Evolutionary conservation across 2,888 invertebrate species (phyloP), one percentile per base, ranked within the genome.

Genomic region (Caenorhabditis sinica): DNA sequence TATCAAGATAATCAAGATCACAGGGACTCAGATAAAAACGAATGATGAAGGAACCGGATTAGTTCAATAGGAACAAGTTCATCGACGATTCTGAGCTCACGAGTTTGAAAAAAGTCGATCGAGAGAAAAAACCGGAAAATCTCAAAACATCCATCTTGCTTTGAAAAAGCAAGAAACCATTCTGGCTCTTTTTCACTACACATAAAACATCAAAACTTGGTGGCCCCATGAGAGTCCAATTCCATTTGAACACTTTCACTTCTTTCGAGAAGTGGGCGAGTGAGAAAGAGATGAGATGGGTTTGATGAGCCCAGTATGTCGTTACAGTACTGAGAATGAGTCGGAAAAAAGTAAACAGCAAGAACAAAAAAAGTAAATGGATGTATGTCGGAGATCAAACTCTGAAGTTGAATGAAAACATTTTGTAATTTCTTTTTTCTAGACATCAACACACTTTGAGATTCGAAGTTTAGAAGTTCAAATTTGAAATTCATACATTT

Each of bases 171-270:
- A 43, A 80, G 45, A 80, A 80, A 72, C 80, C 72, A 80, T 80
- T 80, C 72, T 40, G 8, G 20, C 28, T 49, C 60, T 60, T 63
- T 40, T 30, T 53, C 17, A 17, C 43, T 28, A 71, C 71, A 72
- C 51, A 69, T 43, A 61, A 66, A 49, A 58, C 65, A 49, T 80
- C 80, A 80, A 80, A 80, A 72, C 36, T 72, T 72, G 80, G 66
- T 66, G 80, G 80, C 72, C 80, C 80, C 80, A 72, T 66, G 80
- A 80, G 80, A 72, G 36, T 80, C 58, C 58, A 20, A 72, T 80
- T 80, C 66, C 45, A 66, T 72, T 80, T 45, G 71, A 80, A 79
- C 79, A 71, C 71, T 69, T 63, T 40, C n/a, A 68, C 66, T 51
- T 66, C 15, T 53, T 56, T 43, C 6, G 56, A 45, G 43, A 43